Evolutionary conservation across 2,113 vertebrate genomes (phyloP), one percentile per base, ranked within the genome.

Genomic region (Colius striatus): DNA sequence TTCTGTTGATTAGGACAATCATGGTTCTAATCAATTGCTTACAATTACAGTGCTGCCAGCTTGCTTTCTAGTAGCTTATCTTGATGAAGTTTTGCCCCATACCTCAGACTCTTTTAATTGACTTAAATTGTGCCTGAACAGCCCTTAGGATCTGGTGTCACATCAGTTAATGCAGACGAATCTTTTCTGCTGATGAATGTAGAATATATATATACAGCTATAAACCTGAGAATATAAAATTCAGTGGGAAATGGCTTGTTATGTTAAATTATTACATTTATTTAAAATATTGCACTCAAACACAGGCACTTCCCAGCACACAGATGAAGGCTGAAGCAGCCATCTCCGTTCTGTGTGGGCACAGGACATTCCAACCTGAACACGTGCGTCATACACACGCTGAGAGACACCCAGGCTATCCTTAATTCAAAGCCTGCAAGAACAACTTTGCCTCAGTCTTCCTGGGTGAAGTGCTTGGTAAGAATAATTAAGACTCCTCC

Each of bases 1-100:
- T 76, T 91, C 78, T 68, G 83, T 38, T 93, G 91, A 95, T 93
- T 84, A 90, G 73, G 73, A 89, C 68, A 94, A 90, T 75, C 89
- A 36, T 5, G 16, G 80, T 71, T 90, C 68, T 78, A 92, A 95
- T 95, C 92, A 92, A 78, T 92, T 78, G 83, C 83, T 93, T 80
- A 53, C 61, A 92, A 90, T 75, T 90, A 88, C 1, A 80, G 45
- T 6, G 3, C 79, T 89, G 74, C 36, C 71, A 88, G 18, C 47
- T 83, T 73, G 38, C 43, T 95, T 90, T 90, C 75, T 70, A 45
- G 43, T 30, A 86, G 82, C 60, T 93, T 93, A 88, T 74, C 82
- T 90, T 94, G 75, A 95, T 88, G 55, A 90, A 92, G 48, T 92
- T 85, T 63, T 43, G 30, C 32, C 47, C 6, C 12, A 79, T 63